Evolutionary conservation across 2,113 vertebrate species (phyloP).

Genomic region (Macroglossus sobrinus): DNA sequence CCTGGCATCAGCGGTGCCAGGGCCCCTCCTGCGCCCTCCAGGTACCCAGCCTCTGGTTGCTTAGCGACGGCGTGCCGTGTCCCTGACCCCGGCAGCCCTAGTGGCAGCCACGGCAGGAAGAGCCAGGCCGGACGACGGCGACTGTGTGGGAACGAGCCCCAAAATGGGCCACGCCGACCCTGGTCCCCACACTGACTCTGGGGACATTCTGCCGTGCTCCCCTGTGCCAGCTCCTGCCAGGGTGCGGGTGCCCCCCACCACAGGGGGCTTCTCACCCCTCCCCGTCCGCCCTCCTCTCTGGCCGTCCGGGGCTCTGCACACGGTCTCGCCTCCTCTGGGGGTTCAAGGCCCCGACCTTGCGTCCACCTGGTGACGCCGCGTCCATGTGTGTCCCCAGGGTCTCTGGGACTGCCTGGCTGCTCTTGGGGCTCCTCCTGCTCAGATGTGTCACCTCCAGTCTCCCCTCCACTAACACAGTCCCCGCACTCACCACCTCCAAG

Average conservation of each 20-base stretch:
- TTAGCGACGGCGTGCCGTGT: constrained; percentile 29
- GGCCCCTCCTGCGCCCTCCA: constrained; percentile 15
- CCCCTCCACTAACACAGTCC: not conserved
- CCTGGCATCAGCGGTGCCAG: not conserved
- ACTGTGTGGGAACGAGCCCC: constrained; percentile 12
- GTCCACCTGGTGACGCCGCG: not conserved
- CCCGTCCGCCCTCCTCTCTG: not conserved
- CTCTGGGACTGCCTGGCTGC: not conserved
- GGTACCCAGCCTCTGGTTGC: constrained; percentile 52
- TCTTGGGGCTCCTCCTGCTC: not conserved
- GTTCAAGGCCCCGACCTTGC: not conserved
- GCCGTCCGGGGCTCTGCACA: not conserved
- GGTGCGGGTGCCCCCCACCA: not conserved
- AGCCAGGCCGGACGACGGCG: not conserved
- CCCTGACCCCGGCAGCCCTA: not conserved
- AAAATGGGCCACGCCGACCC: not conserved
- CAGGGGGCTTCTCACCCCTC: not conserved
- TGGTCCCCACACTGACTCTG: not conserved
- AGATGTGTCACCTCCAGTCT: not conserved
- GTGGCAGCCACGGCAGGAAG: not conserved
- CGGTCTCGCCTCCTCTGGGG: not conserved
- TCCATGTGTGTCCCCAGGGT: not conserved
- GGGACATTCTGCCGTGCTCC: not conserved
- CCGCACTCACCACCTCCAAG: not conserved
- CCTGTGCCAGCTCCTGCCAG: not conserved